Conservation (phyloP, 2,113 vertebrate species). For the Gymnarchus niloticus region DNA sequence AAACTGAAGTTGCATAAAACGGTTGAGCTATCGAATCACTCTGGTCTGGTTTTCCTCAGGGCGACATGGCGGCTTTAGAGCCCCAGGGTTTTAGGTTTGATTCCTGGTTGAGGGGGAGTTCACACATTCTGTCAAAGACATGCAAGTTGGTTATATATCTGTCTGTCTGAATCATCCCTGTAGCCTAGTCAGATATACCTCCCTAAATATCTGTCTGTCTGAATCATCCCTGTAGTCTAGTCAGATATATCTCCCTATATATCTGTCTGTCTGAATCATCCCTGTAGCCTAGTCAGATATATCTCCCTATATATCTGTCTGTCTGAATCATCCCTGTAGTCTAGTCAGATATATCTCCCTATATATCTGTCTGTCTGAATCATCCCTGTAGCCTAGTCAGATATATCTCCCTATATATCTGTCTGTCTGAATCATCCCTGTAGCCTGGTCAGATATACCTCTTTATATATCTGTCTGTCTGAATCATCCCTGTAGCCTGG, state of each 20-base stretch:
- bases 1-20: background rate
- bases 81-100: background rate
- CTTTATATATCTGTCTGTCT: too few species aligned
- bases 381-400: too few species aligned
- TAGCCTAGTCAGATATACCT: too few species aligned
- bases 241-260: too few species aligned
- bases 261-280: background rate
- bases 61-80: background rate
- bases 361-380: too few species aligned
- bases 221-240: background rate
- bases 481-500: too few species aligned
- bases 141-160: background rate
- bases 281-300: too few species aligned
- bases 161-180: background rate
- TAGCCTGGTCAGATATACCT: too few species aligned
- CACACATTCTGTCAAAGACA: background rate
- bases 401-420: too few species aligned
- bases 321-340: background rate
- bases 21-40: background rate
- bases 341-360: too few species aligned
- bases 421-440: too few species aligned
- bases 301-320: too few species aligned
- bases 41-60: background rate
- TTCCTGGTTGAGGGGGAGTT: background rate
- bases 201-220: background rate